Evolutionary conservation across 1,140 invertebrate species (phyloP).

Genomic region (Sipha flava): DNA sequence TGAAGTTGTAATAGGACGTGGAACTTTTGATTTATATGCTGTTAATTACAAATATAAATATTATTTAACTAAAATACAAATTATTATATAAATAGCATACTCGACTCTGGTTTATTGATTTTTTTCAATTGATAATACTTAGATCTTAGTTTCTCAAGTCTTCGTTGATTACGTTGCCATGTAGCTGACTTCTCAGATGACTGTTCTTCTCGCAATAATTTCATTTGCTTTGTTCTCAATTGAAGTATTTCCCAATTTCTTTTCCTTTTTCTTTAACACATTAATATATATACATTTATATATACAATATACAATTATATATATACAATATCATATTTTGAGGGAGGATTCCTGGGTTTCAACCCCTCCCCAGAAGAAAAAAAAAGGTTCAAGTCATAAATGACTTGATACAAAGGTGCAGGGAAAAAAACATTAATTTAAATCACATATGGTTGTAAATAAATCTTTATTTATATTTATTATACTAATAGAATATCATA

Average conservation of each 20-base stretch:
- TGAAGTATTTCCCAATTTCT: slow-evolving; percentile 84
- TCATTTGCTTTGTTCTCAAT: slow-evolving; percentile 60
- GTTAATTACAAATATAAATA: slow-evolving; percentile 36
- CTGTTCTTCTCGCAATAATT: slow-evolving; percentile 49
- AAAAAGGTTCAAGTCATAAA: no score
- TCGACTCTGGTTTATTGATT: slow-evolving; percentile 42
- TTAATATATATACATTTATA: slow-evolving; percentile 23
- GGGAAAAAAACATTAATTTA: no score
- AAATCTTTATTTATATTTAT: no score
- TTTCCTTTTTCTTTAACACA: slow-evolving; percentile 50
- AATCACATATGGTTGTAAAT: no score
- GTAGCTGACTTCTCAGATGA: slow-evolving; percentile 52
- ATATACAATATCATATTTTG: no score
- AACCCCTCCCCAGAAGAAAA: no score
- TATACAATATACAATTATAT: no score
- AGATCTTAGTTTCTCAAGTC: slow-evolving; percentile 64
- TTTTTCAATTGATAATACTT: slow-evolving; percentile 68
- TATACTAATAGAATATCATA: no score
- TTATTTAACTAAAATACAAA: not conserved
- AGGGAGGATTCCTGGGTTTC: no score
- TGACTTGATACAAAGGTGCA: no score
- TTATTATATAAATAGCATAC: not conserved
- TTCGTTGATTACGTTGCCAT: slow-evolving; percentile 64
- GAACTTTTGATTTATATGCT: slow-evolving; percentile 92
- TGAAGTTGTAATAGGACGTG: slow-evolving; percentile 77